phyloP scores from a whole-genome alignment of 2,888 invertebrate genomes.

The Apotomis capreana region DNA sequence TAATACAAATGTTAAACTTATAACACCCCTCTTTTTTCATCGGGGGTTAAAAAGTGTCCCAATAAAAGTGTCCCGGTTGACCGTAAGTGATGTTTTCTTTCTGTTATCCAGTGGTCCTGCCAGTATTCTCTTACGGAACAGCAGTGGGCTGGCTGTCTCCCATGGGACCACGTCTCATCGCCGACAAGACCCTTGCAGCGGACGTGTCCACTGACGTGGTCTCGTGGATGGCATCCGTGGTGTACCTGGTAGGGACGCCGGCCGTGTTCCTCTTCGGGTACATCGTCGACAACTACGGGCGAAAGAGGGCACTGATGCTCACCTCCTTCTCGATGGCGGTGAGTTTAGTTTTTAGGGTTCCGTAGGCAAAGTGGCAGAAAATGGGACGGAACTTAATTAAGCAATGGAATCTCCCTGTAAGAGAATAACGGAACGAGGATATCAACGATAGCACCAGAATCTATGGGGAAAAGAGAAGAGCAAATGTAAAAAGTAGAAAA shows the following conservation, averaged over 20 bases:
- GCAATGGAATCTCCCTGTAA: too few species aligned
- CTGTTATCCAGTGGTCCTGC: constrained; percentile 74
- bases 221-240: constrained; percentile 83
- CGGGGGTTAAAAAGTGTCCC: too few species aligned
- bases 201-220: constrained; percentile 73
- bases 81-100: constrained; percentile 41
- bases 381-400: too few species aligned
- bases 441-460: too few species aligned
- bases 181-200: constrained; percentile 68
- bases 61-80: too few species aligned
- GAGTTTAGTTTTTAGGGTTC: constrained; percentile 48
- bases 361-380: too few species aligned
- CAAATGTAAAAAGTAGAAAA: too few species aligned
- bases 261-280: constrained; percentile 82
- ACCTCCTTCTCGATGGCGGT: constrained; percentile 75
- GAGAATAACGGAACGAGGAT: too few species aligned
- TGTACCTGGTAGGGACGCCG: constrained; percentile 80
- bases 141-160: constrained; percentile 84
- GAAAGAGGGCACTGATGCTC: constrained; percentile 77
- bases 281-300: constrained; percentile 78
- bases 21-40: too few species aligned
- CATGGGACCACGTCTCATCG: constrained; percentile 79
- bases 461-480: too few species aligned
- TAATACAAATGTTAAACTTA: too few species aligned
- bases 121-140: constrained; percentile 81